phyloP scores from a whole-genome alignment of 2,113 vertebrate genomes.

The Trichomycterus rosablanca region DNA sequence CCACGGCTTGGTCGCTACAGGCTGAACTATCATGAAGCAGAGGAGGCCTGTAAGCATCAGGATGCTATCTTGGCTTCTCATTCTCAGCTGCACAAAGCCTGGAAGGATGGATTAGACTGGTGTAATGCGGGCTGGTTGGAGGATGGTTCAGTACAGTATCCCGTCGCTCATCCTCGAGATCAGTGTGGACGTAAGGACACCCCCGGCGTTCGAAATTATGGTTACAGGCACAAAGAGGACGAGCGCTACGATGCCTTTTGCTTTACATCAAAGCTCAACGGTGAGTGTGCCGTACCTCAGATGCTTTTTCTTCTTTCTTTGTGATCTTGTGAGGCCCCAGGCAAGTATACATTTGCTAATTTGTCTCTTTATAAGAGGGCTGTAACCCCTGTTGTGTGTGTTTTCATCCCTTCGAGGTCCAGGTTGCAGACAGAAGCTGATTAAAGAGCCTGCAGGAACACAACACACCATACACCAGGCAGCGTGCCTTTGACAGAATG shows the following conservation, averaged over 20 bases:
- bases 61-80: constrained; percentile 90
- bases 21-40: constrained; percentile 82
- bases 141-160: constrained; percentile 91
- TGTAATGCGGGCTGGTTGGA: constrained; percentile 94
- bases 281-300: constrained; percentile 59
- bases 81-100: constrained; percentile 86
- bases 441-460: constrained; percentile 19
- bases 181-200: constrained; percentile 78
- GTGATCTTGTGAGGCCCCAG: constrained; percentile 49
- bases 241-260: constrained; percentile 92
- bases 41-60: constrained; percentile 79
- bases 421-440: constrained; percentile 32
- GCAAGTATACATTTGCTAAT: constrained; percentile 50
- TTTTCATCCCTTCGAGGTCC: constrained; percentile 53
- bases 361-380: constrained; percentile 36
- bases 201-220: constrained; percentile 84
- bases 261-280: constrained; percentile 89
- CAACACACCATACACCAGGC: not conserved
- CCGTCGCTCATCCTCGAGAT: constrained; percentile 83
- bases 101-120: constrained; percentile 89
- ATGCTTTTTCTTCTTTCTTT: constrained; percentile 39
- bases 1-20: constrained; percentile 84
- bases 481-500: constrained; percentile 13
- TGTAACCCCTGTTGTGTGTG: constrained; percentile 35
- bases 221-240: constrained; percentile 85